Conservation (phyloP, 2,113 vertebrate species). For the Pseudorhombus dupliciocellatus region DNA sequence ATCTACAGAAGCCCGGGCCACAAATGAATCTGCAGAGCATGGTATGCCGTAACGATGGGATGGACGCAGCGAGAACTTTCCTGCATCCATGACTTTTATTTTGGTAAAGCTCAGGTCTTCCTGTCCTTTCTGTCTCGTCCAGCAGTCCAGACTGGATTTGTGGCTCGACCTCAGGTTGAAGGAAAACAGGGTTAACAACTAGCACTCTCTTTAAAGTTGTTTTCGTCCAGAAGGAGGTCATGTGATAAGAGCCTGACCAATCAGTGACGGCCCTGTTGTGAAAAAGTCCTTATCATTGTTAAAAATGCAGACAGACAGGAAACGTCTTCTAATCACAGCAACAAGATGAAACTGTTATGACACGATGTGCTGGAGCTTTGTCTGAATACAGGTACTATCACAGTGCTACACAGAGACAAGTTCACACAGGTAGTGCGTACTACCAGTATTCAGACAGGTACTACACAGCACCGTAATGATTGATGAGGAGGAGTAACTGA, state of each 20-base stretch:
- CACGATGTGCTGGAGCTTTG: neutral
- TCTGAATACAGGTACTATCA: neutral
- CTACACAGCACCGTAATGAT: too few relatives aligned
- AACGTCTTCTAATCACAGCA: neutral
- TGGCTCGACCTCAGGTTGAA: too few relatives aligned
- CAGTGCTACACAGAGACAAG: too few relatives aligned
- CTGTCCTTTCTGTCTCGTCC: neutral
- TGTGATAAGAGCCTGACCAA: too few relatives aligned
- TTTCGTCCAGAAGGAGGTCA: neutral
- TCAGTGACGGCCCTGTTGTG: too few relatives aligned
- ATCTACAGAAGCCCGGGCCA: slow-evolving; percentile 43
- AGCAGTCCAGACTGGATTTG: neutral
- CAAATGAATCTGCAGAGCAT: slow-evolving; percentile 64
- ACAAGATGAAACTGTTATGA: neutral
- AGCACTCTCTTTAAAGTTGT: neutral
- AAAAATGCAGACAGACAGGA: too few relatives aligned
- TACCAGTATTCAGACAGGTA: too few relatives aligned
- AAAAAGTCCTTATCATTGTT: too few relatives aligned
- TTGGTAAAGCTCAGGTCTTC: neutral
- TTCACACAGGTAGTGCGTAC: too few relatives aligned
- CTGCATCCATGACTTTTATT: neutral
- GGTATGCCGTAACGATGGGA: slow-evolving; percentile 4
- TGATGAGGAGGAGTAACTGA: too few relatives aligned
- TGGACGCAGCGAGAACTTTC: neutral
- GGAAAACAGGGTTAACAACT: neutral